These are phyloP conservation scores for Acleris cristana DNA, from an alignment of 2,888 invertebrate genomes.

Conservation along the genomic window DNA sequence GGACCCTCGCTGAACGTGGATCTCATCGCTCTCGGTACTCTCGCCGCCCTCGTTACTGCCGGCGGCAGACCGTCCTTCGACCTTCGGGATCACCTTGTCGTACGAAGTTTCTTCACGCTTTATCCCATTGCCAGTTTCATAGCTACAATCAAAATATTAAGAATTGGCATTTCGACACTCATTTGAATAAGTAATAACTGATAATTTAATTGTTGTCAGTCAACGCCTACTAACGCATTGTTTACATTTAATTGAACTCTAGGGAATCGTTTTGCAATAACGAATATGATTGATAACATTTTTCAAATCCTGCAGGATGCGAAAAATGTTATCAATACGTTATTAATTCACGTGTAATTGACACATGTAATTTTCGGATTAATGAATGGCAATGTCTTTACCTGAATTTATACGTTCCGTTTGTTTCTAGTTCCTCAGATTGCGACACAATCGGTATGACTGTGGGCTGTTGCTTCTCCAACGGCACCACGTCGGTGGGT, in stretches of 20 bases:
- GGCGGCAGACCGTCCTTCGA: slow-evolving; percentile 64
- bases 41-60: slow-evolving; percentile 82
- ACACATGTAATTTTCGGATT: background rate
- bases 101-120: slow-evolving; percentile 89
- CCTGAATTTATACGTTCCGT: slow-evolving; percentile 83
- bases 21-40: slow-evolving; percentile 79
- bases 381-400: slow-evolving; percentile 42
- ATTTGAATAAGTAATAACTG: slow-evolving; percentile 29
- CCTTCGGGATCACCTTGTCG: slow-evolving; percentile 84
- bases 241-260: slow-evolving; percentile 19
- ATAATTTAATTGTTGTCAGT: slow-evolving; percentile 9
- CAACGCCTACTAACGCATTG: slow-evolving; percentile 29
- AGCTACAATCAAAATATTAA: slow-evolving; percentile 73
- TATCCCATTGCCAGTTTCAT: slow-evolving; percentile 91
- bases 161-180: slow-evolving; percentile 6
- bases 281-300: too few relatives aligned
- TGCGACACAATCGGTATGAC: slow-evolving; percentile 80
- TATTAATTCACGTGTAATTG: background rate
- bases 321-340: too few relatives aligned
- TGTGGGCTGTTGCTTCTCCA: slow-evolving; percentile 65
- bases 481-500: slow-evolving; percentile 57
- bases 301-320: too few relatives aligned
- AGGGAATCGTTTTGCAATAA: background rate
- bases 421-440: slow-evolving; percentile 77
- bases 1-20: slow-evolving; percentile 86